Evolutionary conservation across 2,797 vertebrate species (phyloP), one percentile per base, ranked within the genome.

Genomic region (Melopsittacus undulatus): DNA sequence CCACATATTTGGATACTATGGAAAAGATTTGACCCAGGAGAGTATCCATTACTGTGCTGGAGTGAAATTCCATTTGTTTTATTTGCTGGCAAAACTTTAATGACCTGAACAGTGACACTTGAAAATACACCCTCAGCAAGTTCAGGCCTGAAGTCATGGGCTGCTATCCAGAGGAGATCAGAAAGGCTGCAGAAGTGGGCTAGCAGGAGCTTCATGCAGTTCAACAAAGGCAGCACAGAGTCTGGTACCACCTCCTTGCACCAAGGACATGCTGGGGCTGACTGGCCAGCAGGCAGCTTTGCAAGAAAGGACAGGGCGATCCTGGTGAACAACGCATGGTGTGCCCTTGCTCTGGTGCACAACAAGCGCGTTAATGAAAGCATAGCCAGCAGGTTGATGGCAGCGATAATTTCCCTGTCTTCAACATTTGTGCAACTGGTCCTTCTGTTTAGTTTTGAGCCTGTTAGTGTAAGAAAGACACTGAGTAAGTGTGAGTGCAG

Each of bases 301-400:
- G 48, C 12, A 2, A 23, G n/a, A 56, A 45, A 64, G 40, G 45
- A 42, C 17, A 1, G 2, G 13, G 66, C 62, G 30, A 30, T 78
- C 22, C 61, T 74, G 43, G 51, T 52, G 61, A 36, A 32, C 56
- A 40, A 1, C 34, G 32, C 21, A 17, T 29, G 73, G n/a, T 13
- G 24, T 63, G 51, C 11, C 76, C 43, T 87, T 62, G 40, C n/a
- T 52, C 21, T 19, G 26, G 4, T 21, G 18, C 7, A 34, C 18
- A 2, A 23, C 27, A 40, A 66, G 42, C 46, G 32, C 11, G 4
- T 17, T 54, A 76, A 23, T 24, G 24, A 24, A 14, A 89, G 14
- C 0, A 0, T 16, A 75, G 40, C 30, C 43, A 56, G 52, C 40
- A 52, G 52, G 36, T 30, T 72, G 34, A 20, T 0, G 7, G 45